Base-by-base conservation (phyloP, 2,113 vertebrate species). In the Lophius piscatorius region DNA sequence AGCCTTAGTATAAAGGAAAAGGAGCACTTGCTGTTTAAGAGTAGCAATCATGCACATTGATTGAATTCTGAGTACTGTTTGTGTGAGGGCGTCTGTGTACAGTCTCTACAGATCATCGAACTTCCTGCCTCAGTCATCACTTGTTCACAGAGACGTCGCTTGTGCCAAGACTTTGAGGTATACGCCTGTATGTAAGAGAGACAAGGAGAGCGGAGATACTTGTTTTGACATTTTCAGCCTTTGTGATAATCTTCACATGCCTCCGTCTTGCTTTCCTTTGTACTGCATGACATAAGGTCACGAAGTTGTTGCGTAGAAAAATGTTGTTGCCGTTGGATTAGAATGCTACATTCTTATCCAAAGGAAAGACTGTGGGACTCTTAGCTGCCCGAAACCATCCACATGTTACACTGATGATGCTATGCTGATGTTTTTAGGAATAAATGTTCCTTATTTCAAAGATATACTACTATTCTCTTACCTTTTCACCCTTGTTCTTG, bases 261-360 rank as follows among this genome's bases (percentile, higher is more conserved):
- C 52, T 22, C 17, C 1, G 0, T 54, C 41, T 24, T 7, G 29
- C 6, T 29, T 56, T 22, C 3, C 4, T 41, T 8, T 42, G 42
- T 38, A 2, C 31, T 50, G 20, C 12, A 6, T 58, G 29, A 42
- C 38, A 50, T 23, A 11, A 51, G 60, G 22, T 56, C 46, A 66
- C 69, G 76, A 76, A 75, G 67, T 31, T 39, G 17, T 14, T 2
- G n/a, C 31, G 10, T n/a, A 60, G 67, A 76, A 69, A 78, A 49
- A 22, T 23, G 16, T 1, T 1, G 6, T 6, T 59, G 45, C 62
- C 44, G n/a, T n/a, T 61, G 34, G 41, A 59, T n/a, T n/a, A n/a
- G n/a, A n/a, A n/a, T n/a, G n/a, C n/a, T n/a, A 59, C 64, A 34
- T 1, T 52, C 34, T 72, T 71, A 60, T 78, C 72, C 49, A 35